A percentile compares a stretch with the other conserved stretches of the same genome.
phyloP scores from a whole-genome alignment of 1,140 invertebrate species.

The Drosophila oshimai region DNA sequence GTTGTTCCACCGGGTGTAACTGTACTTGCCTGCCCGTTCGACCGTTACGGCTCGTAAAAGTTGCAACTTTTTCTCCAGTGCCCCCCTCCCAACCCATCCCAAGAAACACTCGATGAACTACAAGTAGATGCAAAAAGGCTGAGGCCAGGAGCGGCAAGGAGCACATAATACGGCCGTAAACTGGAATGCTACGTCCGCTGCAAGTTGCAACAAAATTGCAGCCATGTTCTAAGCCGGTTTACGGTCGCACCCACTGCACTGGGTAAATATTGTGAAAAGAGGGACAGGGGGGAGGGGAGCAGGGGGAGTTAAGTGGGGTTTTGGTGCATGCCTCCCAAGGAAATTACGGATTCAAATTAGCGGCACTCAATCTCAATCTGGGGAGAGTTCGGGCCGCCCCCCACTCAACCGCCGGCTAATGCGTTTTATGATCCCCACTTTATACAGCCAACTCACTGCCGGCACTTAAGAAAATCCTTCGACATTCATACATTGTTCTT shows the following conservation, averaged over 20 bases:
- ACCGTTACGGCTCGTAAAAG: slow-evolving; percentile 67
- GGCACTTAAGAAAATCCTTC: background rate
- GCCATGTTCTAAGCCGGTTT: slow-evolving; percentile 59
- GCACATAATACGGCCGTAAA: slow-evolving; percentile 60
- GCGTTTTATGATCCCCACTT: slow-evolving; percentile 54
- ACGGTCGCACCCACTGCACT: slow-evolving; percentile 30
- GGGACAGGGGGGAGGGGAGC: background rate
- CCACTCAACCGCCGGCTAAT: slow-evolving; percentile 56
- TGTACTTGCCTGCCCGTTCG: slow-evolving; percentile 53
- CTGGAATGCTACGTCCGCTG: slow-evolving; percentile 19
- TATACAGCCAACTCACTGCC: slow-evolving; percentile 5
- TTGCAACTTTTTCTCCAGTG: slow-evolving; percentile 47
- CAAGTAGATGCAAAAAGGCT: slow-evolving; percentile 45
- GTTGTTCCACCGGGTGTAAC: slow-evolving; percentile 24
- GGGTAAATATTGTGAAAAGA: slow-evolving; percentile 20
- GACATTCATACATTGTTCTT: background rate
- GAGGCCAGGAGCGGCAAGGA: slow-evolving; percentile 32
- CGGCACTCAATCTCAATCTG: slow-evolving; percentile 77
- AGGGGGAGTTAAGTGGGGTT: background rate
- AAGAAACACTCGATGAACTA: slow-evolving; percentile 32
- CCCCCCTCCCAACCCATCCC: background rate
- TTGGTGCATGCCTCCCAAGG: slow-evolving; percentile 28
- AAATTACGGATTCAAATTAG: slow-evolving; percentile 81
- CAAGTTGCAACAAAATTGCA: slow-evolving; percentile 66
- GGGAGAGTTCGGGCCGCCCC: slow-evolving; percentile 50